Evolutionary conservation across 2,888 invertebrate genomes (phyloP), one percentile per base, ranked within the genome.

Genomic region (Ornithoptera priamus): DNA sequence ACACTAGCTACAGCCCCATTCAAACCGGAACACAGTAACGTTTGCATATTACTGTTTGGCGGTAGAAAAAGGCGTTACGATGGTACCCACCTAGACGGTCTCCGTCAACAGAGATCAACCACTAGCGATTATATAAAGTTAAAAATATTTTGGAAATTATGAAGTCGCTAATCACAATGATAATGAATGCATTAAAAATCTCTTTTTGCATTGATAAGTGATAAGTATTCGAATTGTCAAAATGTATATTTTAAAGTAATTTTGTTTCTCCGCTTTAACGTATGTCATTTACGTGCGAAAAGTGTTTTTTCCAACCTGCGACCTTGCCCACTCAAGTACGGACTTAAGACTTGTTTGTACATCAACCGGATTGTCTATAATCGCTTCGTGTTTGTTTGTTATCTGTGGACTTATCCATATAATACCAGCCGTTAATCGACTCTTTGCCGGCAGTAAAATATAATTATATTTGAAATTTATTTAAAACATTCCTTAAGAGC

Each of bases 331-430:
- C 24, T 42, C 36, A 46, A 57, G 30, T 46, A 20, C 57, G 69
- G 69, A 69, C 69, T 69, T 69, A 56, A 59, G 12, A 69, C 69
- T 56, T 62, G 58, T 69, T 69, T 65, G 56, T 58, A 50, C 15
- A 53, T 30, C 50, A 50, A 53, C 57, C 68, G 68, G 53, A 53
- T 64, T 30, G n/a, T 10, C 36, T 56, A 20, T 67, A 36, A 20
- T 67, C 50, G 12, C 39, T 15, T 53, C 53, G 24, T 30, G 20
- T 46, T 59, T 56, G 57, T 62, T 30, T 30, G 2, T 68, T 57
- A 53, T 56, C 39, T 65, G 57, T 62, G 12, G 59, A 22, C 10
- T 56, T 61, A 30, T 30, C 53, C 24, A n/a, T 58, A n/a, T 56
- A 20, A 39, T 30, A 53, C 53, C 4, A 56, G 30, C 30, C 5